These are phyloP conservation scores for Gnathonemus echidnorhynchus DNA, from an alignment of 2,113 vertebrate species.

Conservation along the genomic window DNA sequence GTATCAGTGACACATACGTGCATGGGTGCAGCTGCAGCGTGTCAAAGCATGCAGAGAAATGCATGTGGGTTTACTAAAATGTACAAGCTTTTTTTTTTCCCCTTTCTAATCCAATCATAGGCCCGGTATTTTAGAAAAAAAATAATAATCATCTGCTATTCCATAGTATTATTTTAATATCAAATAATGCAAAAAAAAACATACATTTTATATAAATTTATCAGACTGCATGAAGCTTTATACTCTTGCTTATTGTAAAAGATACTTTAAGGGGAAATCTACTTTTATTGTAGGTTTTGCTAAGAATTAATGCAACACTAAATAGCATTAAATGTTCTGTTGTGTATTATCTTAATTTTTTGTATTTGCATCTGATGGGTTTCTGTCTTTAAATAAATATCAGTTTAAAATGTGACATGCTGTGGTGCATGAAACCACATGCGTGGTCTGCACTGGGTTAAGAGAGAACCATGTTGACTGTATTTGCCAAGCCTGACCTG, in stretches of 20 bases:
- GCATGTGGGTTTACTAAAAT: slow-evolving; percentile 39
- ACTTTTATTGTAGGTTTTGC: slow-evolving; percentile 40
- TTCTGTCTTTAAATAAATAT: slow-evolving; percentile 57
- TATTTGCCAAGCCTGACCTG: not conserved
- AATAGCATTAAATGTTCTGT: slow-evolving; percentile 46
- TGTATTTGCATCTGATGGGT: slow-evolving; percentile 44
- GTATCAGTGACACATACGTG: not conserved
- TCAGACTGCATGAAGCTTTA: slow-evolving; percentile 63
- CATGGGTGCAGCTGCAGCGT: slow-evolving; percentile 27
- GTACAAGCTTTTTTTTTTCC: slow-evolving; percentile 50
- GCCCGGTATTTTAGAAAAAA: slow-evolving; percentile 33
- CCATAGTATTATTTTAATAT: slow-evolving; percentile 63
- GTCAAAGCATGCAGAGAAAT: slow-evolving; percentile 41
- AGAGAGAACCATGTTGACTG: not conserved
- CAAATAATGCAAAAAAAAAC: slow-evolving; percentile 39
- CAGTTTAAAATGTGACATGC: slow-evolving; percentile 17
- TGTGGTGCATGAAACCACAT: not conserved
- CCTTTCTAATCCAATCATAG: slow-evolving; percentile 52
- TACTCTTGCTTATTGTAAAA: slow-evolving; percentile 46
- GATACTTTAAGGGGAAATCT: slow-evolving; percentile 50
- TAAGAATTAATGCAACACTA: slow-evolving; percentile 43
- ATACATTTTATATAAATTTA: slow-evolving; percentile 49
- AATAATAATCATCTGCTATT: slow-evolving; percentile 43
- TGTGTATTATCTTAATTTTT: slow-evolving; percentile 50
- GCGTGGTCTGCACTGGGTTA: not conserved